phyloP scores from a whole-genome alignment of 2,797 vertebrate genomes.

The Galagoides demidoff region DNA sequence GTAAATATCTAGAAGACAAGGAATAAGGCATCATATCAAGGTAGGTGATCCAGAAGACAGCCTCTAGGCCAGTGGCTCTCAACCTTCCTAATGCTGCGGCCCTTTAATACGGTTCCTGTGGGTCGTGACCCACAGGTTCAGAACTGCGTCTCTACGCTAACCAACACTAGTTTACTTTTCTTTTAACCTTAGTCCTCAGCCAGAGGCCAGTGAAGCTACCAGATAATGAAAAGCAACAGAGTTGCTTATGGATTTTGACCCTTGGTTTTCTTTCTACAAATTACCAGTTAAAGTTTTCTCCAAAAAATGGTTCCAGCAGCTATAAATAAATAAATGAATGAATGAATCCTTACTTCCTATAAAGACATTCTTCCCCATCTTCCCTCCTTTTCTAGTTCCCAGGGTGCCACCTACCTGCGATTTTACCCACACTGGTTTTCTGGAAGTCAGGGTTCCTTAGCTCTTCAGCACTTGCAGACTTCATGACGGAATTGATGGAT shows the following conservation, averaged over 20 bases:
- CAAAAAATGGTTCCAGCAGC: not conserved
- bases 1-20: not conserved
- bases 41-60: not conserved
- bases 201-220: not conserved
- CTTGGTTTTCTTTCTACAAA: not conserved
- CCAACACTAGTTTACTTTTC: not conserved
- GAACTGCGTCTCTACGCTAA: not conserved
- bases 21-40: not conserved
- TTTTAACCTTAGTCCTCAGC: not conserved
- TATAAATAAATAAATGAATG: not conserved
- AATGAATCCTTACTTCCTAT: not conserved
- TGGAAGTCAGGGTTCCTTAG: constrained; percentile 84
- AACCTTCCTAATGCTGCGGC: too few species aligned
- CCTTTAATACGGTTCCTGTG: too few species aligned
- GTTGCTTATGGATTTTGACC: not conserved
- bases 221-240: not conserved
- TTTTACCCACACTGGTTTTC: constrained; percentile 78
- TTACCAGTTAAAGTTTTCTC: not conserved
- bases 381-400: not conserved
- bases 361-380: not conserved
- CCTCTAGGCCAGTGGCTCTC: not conserved
- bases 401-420: constrained; percentile 82
- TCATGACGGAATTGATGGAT: constrained; percentile 96
- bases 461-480: constrained; percentile 92
- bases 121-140: too few species aligned